These are phyloP conservation scores for Sphaerodactylus townsendi DNA, from an alignment of 2,113 vertebrate species.

Conservation along the genomic window DNA sequence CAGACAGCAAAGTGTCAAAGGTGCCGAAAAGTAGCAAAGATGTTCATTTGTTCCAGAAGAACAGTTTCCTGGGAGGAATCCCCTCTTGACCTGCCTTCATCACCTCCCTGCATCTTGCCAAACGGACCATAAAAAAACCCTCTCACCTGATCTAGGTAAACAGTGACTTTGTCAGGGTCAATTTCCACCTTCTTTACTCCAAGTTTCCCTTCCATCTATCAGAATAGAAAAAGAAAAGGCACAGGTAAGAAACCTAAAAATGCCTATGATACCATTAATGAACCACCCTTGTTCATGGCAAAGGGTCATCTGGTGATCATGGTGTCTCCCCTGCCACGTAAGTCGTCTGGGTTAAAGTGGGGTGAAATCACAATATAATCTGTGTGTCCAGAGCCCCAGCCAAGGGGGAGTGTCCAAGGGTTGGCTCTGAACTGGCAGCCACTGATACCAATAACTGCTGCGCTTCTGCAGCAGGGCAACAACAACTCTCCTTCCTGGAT, in stretches of 20 bases:
- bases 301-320: neutral
- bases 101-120: neutral
- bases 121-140: neutral
- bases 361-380: neutral
- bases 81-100: neutral
- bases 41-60: neutral
- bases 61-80: neutral
- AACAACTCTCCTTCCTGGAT: too few species aligned
- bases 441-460: too few species aligned
- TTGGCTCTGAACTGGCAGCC: too few species aligned
- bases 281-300: neutral
- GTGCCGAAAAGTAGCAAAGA: too few species aligned
- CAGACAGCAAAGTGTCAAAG: too few species aligned
- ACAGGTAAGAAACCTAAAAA: neutral
- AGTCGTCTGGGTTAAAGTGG: neutral
- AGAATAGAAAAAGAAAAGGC: neutral
- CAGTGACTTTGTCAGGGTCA: neutral
- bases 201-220: neutral
- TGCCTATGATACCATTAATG: neutral
- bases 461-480: too few species aligned
- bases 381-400: too few species aligned
- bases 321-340: too few species aligned
- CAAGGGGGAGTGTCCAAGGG: too few species aligned
- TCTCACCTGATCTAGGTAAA: conserved; percentile 23
- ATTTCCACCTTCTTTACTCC: conserved; percentile 5